Evolutionary conservation across 2,113 vertebrate genomes (phyloP), one percentile per base, ranked within the genome.

Genomic region (Ifrita kowaldi): DNA sequence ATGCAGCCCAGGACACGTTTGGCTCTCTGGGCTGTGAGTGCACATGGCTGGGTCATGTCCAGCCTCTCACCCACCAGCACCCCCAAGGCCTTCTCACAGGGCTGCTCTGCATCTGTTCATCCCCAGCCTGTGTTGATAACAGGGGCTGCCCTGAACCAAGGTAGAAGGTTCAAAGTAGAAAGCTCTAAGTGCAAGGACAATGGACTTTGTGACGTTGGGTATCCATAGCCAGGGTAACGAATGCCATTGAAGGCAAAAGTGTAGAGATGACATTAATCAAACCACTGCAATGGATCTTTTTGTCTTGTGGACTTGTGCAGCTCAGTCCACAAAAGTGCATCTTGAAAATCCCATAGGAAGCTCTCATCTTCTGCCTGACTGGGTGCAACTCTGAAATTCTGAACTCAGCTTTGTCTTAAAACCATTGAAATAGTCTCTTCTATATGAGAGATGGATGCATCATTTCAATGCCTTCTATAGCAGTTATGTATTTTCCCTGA

Each of bases 121-220:
- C 1, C 9, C 14, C 21, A 73, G 50, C 21, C 42, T 27, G 12
- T 13, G 6, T 0, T 42, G 13, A 9, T 22, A 30, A 4, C 11
- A 44, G 26, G 14, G 22, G 4, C n/a, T 82, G 46, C 20, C 8
- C 46, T 46, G n/a, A 74, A 17, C 46, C 46, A 60, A 26, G 3
- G 26, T 16, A 44, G 46, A 53, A 57, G 7, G 19, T 53, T 60
- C 39, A 67, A 39, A 39, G 6, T 26, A 63, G 41, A 87, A 62
- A 91, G 37, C 11, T 84, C 5, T 27, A 30, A 77, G 16, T 59
- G 35, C 16, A 35, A 19, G 13, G 30, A 71, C 13, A 63, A 33
- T 16, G 1, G 15, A 22, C 16, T 71, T 89, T n/a, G 30, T 7
- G 2, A 9, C 0, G 0, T 6, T 81, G 18, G 4, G 4, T 39